Conservation (phyloP, 2,113 vertebrate genomes). For the Mesembrinibis cayennensis region DNA sequence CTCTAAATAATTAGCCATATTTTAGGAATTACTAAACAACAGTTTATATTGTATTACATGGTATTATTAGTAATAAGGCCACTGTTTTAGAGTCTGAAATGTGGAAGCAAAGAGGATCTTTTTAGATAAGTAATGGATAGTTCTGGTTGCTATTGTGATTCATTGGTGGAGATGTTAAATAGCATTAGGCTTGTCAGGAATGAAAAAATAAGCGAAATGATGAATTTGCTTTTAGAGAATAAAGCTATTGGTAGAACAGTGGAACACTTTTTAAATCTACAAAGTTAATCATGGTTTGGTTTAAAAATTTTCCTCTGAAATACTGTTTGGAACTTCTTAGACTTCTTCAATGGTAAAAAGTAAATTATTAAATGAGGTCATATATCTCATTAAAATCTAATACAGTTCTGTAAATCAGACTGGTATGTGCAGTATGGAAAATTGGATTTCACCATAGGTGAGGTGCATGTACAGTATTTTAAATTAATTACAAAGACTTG, state of each 20-base stretch:
- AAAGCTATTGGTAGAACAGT: neutral
- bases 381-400: slow-evolving; percentile 66
- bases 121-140: neutral
- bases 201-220: neutral
- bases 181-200: neutral
- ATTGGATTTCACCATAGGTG: slow-evolving; percentile 50
- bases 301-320: neutral
- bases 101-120: neutral
- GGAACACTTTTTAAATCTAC: neutral
- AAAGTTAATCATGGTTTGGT: neutral
- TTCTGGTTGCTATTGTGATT: neutral
- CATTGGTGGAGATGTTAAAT: neutral
- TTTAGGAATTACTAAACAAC: neutral
- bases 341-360: slow-evolving; percentile 10
- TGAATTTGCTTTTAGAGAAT: neutral
- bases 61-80: neutral
- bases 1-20: neutral
- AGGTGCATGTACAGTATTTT: slow-evolving; percentile 43
- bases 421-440: slow-evolving; percentile 54
- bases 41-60: neutral
- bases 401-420: slow-evolving; percentile 38
- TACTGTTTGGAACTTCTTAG: slow-evolving; percentile 19
- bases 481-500: slow-evolving; percentile 52
- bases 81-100: neutral
- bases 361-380: slow-evolving; percentile 61